A percentile compares a stretch with the other conserved stretches of the same genome.
These are phyloP conservation scores for Holothuria leucospilota DNA, from an alignment of 53 echinoderm and acorn worm genomes.

Conservation along the genomic window DNA sequence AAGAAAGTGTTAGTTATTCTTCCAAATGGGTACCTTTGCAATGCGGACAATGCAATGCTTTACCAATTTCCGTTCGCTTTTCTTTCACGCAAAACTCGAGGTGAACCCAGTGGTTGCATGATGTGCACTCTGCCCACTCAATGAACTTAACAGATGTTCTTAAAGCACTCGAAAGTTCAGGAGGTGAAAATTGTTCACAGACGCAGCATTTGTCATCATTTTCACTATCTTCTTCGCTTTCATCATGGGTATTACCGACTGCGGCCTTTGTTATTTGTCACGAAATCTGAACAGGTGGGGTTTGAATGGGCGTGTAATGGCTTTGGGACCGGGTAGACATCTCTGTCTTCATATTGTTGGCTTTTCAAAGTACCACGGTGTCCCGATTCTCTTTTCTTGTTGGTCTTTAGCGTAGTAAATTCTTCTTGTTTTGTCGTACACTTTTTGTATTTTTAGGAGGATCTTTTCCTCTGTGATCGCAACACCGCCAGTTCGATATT, in stretches of 20 bases:
- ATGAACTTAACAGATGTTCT: background rate
- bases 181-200: background rate
- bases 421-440: background rate
- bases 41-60: background rate
- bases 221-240: too few species aligned
- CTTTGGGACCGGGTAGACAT: background rate
- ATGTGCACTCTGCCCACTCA: background rate
- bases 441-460: background rate
- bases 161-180: background rate
- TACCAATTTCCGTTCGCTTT: background rate
- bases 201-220: background rate
- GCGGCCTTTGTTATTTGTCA: too few species aligned
- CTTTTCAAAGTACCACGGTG: background rate
- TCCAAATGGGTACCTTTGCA: background rate
- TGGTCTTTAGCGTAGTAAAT: background rate
- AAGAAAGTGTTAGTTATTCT: background rate
- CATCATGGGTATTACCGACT: too few species aligned
- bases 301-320: background rate
- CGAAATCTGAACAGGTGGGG: background rate
- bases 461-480: slow-evolving; percentile 12
- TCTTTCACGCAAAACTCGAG: background rate
- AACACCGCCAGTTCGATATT: background rate
- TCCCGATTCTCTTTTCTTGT: background rate
- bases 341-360: background rate
- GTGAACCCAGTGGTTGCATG: background rate